Evolutionary conservation across 2,888 invertebrate species (phyloP).

Genomic region (Myathropa florea): DNA sequence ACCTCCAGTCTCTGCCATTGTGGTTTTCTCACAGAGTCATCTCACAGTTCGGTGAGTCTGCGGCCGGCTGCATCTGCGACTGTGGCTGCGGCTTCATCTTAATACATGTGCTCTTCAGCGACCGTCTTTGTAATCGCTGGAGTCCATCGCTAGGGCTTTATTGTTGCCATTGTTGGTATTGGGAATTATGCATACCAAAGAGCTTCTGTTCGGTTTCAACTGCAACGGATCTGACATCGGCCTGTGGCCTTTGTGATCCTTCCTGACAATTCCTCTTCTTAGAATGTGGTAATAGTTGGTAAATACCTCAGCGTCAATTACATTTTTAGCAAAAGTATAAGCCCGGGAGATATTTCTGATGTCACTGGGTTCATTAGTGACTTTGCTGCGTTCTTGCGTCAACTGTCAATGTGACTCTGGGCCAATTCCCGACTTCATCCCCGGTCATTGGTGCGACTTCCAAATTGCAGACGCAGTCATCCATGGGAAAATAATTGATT

Average conservation of each 20-base stretch:
- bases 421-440: background rate
- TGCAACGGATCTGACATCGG: conserved; percentile 25
- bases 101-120: conserved; percentile 19
- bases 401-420: background rate
- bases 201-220: conserved; percentile 40
- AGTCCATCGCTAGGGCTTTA: conserved; percentile 48
- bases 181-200: conserved; percentile 42
- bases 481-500: conserved; percentile 74
- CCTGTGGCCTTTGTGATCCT: background rate
- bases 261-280: background rate
- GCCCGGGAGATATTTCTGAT: background rate
- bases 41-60: conserved; percentile 26
- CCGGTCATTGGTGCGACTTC: conserved; percentile 1
- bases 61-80: background rate
- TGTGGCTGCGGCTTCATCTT: conserved; percentile 32
- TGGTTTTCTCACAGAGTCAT: conserved; percentile 30
- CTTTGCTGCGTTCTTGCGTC: background rate
- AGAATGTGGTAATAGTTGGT: background rate
- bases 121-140: conserved; percentile 37
- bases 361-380: background rate
- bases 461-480: conserved; percentile 22
- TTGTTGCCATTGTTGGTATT: conserved; percentile 60
- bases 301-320: background rate
- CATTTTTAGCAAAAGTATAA: background rate
- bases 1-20: conserved; percentile 27